Conservation (phyloP, 2,888 invertebrate genomes). For the Cataglyphis rosenhaueri region DNA sequence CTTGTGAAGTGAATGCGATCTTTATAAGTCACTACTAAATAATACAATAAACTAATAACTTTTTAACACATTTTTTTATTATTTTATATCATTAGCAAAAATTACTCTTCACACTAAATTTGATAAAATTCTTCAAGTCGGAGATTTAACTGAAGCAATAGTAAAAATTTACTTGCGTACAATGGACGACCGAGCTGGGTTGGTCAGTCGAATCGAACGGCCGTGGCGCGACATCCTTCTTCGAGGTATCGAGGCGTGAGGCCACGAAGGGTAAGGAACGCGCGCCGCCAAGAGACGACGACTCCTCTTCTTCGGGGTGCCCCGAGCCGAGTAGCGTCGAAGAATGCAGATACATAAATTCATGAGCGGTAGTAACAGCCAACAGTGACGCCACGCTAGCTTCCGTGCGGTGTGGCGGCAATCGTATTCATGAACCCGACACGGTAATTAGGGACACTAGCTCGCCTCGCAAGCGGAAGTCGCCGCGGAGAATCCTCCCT, state of each 20-base stretch:
- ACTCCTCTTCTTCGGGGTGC: constrained; percentile 71
- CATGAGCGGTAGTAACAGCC: constrained; percentile 84
- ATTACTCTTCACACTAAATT: background rate
- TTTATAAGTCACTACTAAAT: background rate
- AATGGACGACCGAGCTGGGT: background rate
- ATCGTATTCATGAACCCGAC: constrained; percentile 86
- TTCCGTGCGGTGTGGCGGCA: constrained; percentile 83
- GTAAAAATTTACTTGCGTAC: background rate
- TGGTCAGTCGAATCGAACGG: constrained; percentile 7
- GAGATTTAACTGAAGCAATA: background rate
- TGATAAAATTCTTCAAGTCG: background rate
- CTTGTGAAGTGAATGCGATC: background rate
- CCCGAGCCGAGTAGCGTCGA: constrained; percentile 81
- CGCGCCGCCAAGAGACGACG: constrained; percentile 50
- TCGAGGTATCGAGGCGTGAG: constrained; percentile 72
- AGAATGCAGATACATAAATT: constrained; percentile 85
- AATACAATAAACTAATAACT: background rate
- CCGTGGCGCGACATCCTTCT: constrained; percentile 69
- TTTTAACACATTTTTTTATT: background rate
- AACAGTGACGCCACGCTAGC: constrained; percentile 85
- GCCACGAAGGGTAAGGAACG: constrained; percentile 66
- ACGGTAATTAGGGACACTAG: constrained; percentile 86
- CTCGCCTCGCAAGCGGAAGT: constrained; percentile 85
- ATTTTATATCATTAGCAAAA: background rate
- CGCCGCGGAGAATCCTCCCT: constrained; percentile 84